Percentiles rank a stretch among this genome's conserved stretches.
Conservation (phyloP, 2,113 vertebrate species). For the Genyomyrus donnyi region DNA sequence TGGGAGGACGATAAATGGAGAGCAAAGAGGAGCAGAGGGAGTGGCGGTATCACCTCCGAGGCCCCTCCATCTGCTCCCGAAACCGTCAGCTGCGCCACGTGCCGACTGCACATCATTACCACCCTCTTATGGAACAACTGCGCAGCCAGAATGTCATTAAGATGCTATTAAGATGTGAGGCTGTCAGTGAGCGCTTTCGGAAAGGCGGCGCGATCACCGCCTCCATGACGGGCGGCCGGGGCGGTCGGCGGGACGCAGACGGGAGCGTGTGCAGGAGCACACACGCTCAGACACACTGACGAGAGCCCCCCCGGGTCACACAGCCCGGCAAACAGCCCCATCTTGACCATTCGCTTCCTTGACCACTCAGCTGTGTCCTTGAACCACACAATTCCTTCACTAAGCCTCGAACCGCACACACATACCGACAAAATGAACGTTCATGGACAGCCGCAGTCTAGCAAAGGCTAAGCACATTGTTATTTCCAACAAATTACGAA, state of each 20-base stretch:
- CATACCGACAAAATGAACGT: neutral
- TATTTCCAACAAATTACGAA: neutral
- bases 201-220: slow-evolving; percentile 35
- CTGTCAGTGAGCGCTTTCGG: slow-evolving; percentile 54
- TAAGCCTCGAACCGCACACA: slow-evolving; percentile 1
- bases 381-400: neutral
- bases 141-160: slow-evolving; percentile 61
- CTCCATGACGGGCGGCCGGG: neutral
- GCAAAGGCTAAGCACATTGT: neutral
- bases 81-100: slow-evolving; percentile 15
- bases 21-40: neutral
- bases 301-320: neutral
- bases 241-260: neutral
- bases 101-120: slow-evolving; percentile 36
- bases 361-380: neutral
- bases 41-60: neutral
- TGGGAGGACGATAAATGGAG: neutral
- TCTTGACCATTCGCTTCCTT: neutral
- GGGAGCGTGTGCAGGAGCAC: neutral
- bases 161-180: slow-evolving; percentile 68
- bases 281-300: slow-evolving; percentile 15
- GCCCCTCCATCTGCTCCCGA: neutral
- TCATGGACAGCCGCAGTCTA: neutral
- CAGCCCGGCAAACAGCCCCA: neutral
- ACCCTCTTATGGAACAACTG: slow-evolving; percentile 39